phyloP scores from a whole-genome alignment of 2,888 invertebrate genomes.

The Cephalotes varians region DNA sequence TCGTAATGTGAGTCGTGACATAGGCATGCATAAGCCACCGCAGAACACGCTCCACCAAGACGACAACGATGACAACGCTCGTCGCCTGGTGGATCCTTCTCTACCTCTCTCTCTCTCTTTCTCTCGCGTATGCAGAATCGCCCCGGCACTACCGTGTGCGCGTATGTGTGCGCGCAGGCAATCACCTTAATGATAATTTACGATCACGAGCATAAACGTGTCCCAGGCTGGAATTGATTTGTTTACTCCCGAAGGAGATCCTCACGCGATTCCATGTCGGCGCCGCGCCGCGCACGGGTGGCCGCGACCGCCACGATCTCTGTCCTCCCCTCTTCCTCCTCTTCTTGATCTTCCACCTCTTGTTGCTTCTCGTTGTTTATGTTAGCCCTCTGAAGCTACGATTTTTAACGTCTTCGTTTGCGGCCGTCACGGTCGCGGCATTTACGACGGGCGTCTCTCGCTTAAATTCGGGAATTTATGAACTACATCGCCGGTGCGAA shows the following conservation, averaged over 20 bases:
- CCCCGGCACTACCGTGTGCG: slow-evolving; percentile 10
- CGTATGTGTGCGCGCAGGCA: slow-evolving; percentile 74
- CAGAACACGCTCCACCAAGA: slow-evolving; percentile 39
- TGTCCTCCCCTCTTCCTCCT: slow-evolving; percentile 7
- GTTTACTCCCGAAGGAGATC: slow-evolving; percentile 80
- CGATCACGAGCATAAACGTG: slow-evolving; percentile 81
- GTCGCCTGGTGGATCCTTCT: neutral
- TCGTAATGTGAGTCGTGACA: neutral
- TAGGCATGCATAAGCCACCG: slow-evolving; percentile 33
- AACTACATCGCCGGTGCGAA: slow-evolving; percentile 28
- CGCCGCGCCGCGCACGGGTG: slow-evolving; percentile 67
- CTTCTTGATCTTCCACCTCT: neutral
- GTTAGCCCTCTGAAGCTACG: slow-evolving; percentile 26
- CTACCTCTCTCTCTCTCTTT: neutral
- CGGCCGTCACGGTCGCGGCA: slow-evolving; percentile 22
- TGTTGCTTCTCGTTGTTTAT: slow-evolving; percentile 20
- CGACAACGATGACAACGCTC: slow-evolving; percentile 22
- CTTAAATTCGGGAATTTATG: slow-evolving; percentile 52
- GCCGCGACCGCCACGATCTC: slow-evolving; percentile 57
- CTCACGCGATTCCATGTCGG: slow-evolving; percentile 73
- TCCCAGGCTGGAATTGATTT: slow-evolving; percentile 82
- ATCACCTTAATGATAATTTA: slow-evolving; percentile 85
- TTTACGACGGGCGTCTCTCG: slow-evolving; percentile 34
- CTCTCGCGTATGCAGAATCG: slow-evolving; percentile 59
- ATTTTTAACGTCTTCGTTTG: slow-evolving; percentile 50